A percentile compares a stretch with the other conserved stretches of the same genome.
Conservation (phyloP, 2,888 invertebrate species). For the Aproaerema taeniolella region DNA sequence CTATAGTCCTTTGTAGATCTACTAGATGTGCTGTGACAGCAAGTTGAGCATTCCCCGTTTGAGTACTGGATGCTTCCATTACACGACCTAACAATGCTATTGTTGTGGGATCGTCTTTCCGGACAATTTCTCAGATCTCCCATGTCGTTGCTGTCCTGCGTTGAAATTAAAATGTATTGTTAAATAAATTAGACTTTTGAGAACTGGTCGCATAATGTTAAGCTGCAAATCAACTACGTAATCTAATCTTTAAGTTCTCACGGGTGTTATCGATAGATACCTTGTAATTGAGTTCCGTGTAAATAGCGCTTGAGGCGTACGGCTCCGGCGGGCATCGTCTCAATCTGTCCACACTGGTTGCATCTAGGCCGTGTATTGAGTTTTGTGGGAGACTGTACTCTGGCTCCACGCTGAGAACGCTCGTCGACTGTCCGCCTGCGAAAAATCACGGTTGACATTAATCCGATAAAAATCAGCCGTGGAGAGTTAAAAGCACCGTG, state of each 20-base stretch:
- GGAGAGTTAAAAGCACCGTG: slow-evolving; percentile 12
- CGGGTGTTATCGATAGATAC: slow-evolving; percentile 57
- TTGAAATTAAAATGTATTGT: slow-evolving; percentile 42
- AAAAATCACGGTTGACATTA: slow-evolving; percentile 20
- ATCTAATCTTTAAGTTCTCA: slow-evolving; percentile 39
- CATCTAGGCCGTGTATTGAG: slow-evolving; percentile 66
- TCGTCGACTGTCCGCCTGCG: slow-evolving; percentile 63
- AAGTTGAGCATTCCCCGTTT: slow-evolving; percentile 69
- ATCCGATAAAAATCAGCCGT: slow-evolving; percentile 6
- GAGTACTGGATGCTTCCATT: slow-evolving; percentile 71
- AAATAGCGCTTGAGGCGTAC: slow-evolving; percentile 71
- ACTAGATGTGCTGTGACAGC: slow-evolving; percentile 70
- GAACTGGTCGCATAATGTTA: slow-evolving; percentile 24
- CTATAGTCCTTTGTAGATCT: slow-evolving; percentile 70
- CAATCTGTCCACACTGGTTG: slow-evolving; percentile 62
- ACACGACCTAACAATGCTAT: slow-evolving; percentile 71
- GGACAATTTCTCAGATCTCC: slow-evolving; percentile 65
- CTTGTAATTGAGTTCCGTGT: slow-evolving; percentile 75
- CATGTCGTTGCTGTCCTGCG: slow-evolving; percentile 65
- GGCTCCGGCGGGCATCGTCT: slow-evolving; percentile 67
- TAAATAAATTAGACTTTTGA: slow-evolving; percentile 25
- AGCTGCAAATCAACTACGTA: slow-evolving; percentile 47
- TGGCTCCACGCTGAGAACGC: slow-evolving; percentile 64
- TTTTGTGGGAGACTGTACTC: slow-evolving; percentile 71
- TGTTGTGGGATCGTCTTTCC: slow-evolving; percentile 70